Base-by-base conservation (phyloP, 2,888 invertebrate species). In the Lasioglossum morio region DNA sequence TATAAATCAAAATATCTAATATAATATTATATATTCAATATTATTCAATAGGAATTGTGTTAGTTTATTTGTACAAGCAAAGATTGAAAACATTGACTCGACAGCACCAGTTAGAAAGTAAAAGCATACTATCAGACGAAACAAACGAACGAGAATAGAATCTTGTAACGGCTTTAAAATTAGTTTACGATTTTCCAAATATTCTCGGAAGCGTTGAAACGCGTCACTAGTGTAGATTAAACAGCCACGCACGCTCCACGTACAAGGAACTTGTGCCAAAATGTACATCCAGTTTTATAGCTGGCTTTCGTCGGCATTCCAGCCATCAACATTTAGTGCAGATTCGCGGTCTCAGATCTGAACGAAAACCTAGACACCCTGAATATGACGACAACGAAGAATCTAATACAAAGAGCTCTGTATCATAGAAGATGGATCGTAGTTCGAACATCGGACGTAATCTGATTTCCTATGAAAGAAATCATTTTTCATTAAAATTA, bases 91-190 rank as follows among this genome's bases (percentile, higher is more conserved):
- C 37, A 5, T n/a, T n/a, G 30, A 74, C 57, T 53, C n/a, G 14
- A 40, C n/a, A 0, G 23, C 23, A 8, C 23, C 12, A 23, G 14
- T 4, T 23, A 19, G n/a, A 23, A 12, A 16, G n/a, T n/a, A 53
- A 37, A 57, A 37, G 37, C 53, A 57, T 10, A 37, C 53, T 34
- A n/a, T n/a, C 48, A 37, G 14, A n/a, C 16, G 34, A 37, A 60
- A 40, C 27, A 75, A 16, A 60, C 23, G 37, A n/a, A 75, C 27
- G 27, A 60, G 27, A 75, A 75, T 60, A 75, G 57, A 75, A 40
- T 60, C 19, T n/a, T 40, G n/a, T 48, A 46, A 16, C 48, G 37
- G 19, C 37, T 40, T 40, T 60, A 8, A 43, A 63, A 27, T 72
- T 23, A 73, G 48, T 27, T 60, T 34, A 66, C 73, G n/a, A 79